Percentiles rank a stretch among this genome's conserved stretches.
These are phyloP conservation scores for Uropsilus gracilis DNA, from an alignment of 2,113 vertebrate species.

Conservation along the genomic window DNA sequence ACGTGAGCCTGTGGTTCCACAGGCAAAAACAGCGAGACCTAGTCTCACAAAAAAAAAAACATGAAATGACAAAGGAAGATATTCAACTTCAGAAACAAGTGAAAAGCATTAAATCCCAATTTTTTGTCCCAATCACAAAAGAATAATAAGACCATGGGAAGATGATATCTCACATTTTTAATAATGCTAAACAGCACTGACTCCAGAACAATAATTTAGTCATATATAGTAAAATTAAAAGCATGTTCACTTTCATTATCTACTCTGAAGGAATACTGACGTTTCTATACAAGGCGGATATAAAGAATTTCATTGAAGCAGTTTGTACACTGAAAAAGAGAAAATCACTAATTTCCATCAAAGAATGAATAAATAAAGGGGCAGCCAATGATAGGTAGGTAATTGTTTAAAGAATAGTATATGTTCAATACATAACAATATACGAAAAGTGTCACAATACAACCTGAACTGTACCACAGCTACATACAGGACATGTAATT, in stretches of 20 bases:
- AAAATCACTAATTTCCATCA: not conserved
- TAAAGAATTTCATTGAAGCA: not conserved
- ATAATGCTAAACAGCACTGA: not conserved
- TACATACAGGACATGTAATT: not conserved
- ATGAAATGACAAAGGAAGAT: not conserved
- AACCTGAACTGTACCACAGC: not conserved
- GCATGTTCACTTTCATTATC: not conserved
- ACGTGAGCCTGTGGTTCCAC: too few relatives aligned
- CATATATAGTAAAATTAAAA: slow-evolving; percentile 30
- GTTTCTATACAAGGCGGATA: not conserved
- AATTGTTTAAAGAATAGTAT: not conserved
- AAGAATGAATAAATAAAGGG: not conserved
- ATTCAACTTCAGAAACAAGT: not conserved
- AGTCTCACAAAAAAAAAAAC: not conserved
- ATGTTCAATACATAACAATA: not conserved
- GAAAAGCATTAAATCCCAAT: not conserved
- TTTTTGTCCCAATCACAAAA: not conserved
- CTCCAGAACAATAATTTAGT: not conserved
- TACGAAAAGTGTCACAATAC: not conserved
- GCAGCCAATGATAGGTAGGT: not conserved
- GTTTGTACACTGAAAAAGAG: not conserved
- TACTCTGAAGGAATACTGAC: not conserved
- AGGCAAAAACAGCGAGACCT: too few relatives aligned
- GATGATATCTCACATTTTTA: not conserved
- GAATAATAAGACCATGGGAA: not conserved